Base-by-base conservation (phyloP, 2,113 vertebrate species). In the Rhinolophus ferrumequinum region DNA sequence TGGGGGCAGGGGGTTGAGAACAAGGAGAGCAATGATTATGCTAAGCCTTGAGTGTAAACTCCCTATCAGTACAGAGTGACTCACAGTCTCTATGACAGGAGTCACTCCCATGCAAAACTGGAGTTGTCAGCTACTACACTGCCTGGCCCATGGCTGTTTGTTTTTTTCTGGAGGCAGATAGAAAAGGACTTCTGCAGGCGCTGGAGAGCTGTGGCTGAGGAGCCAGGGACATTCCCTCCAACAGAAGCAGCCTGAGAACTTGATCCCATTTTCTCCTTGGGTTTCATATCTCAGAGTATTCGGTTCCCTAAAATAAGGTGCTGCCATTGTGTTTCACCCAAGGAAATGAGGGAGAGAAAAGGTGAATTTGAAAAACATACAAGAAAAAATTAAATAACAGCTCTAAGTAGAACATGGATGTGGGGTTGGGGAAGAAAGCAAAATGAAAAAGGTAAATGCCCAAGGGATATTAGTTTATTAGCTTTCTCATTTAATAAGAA, bases 31-130 rank as follows among this genome's bases (percentile, higher is more conserved):
- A 21, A 80, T 21, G 52, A 58, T 58, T 50, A 47, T 30, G 26
- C 35, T 44, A 56, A 92, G n/a, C 66, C 8, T 0, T 66, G 38
- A 92, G 83, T 89, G 69, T 70, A 60, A 91, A 92, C 87, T 82
- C 95, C 77, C 72, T 7, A 26, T 24, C 26, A 93, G 64, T 24
- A 44, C 44, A 70, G 66, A 90, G 18, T 88, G 95, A 95, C 88
- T 95, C 93, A 93, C n/a, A 0, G 41, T 38, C 73, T 80, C 21
- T 72, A 10, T 41, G 93, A 76, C 30, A 1, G 75, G 96, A 97
- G 73, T 95, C 82, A 67, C 30, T 70, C 52, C n/a, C 2, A 0
- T n/a, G 73, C n/a, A 76, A 35, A 76, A 28, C 94, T 67, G 47
- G 33, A 91, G 73, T 75, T 86, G 47, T 62, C 33, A 62, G 30